Evolutionary conservation across 2,113 vertebrate genomes (phyloP).

Genomic region (Cavia aperea): DNA sequence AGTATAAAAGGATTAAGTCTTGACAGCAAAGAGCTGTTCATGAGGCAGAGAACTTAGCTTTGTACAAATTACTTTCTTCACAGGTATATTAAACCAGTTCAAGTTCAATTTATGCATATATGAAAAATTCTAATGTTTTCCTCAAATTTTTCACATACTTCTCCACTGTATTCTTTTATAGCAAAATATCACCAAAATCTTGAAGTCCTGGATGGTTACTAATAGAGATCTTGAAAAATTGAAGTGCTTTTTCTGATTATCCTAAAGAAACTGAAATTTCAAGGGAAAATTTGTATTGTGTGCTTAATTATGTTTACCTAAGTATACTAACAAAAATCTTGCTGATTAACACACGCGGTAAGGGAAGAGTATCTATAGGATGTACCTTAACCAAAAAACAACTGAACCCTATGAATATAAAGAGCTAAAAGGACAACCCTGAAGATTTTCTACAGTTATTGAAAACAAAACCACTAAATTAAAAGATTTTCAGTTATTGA

Average conservation of each 20-base stretch:
- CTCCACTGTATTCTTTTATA: background rate
- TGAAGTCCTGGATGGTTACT: background rate
- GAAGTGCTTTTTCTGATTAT: background rate
- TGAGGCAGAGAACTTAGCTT: background rate
- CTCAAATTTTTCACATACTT: background rate
- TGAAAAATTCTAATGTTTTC: background rate
- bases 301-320: background rate
- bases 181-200: background rate
- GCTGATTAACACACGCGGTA: background rate
- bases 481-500: background rate
- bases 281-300: background rate
- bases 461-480: background rate
- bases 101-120: background rate
- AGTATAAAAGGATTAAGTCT: background rate
- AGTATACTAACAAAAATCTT: background rate
- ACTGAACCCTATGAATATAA: background rate
- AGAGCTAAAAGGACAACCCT: background rate
- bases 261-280: background rate
- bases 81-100: background rate
- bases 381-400: background rate
- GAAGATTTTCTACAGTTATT: background rate
- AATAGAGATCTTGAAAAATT: background rate
- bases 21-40: background rate
- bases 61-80: background rate
- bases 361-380: background rate